Base-by-base conservation (phyloP, 2,113 vertebrate species). In the Protobothrops mucrosquamatus region DNA sequence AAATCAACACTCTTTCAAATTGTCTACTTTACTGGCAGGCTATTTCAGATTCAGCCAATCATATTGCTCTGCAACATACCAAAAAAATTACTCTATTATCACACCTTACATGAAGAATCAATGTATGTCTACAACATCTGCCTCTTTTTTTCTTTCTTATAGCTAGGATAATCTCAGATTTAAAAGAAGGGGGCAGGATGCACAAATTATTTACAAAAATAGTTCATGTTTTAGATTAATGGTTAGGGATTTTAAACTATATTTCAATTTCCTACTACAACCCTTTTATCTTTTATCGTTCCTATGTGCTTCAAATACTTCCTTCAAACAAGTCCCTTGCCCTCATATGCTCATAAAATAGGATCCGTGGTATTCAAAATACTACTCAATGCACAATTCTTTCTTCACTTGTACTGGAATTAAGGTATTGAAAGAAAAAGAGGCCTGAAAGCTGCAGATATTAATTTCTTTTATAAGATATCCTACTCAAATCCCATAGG, bases 181-280 rank as follows among this genome's bases (percentile, higher is more conserved):
- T 56, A 55, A 64, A 69, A 55, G 22, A 92, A 74, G 51, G 57
- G 88, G 86, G 81, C 15, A n/a, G 81, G 26, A 29, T 46, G 23
- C 59, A 92, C 85, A 92, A 93, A 91, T 91, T 91, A 91, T 91
- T 56, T 93, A 93, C 85, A 93, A 64, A 64, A 46, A 43, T 57
- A 92, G 54, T 46, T 88, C 52, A 88, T 85, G 91, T 59, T 94
- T 92, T 88, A 92, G 64, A 88, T 92, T 91, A 94, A 91, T 34
- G 14, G 74, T 90, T 81, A 59, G 52, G 87, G 57, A 92, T 91
- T 43, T 43, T 24, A 90, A 90, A 43, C 51, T 90, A 24, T 90
- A 55, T 24, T 92, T 90, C 57, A 55, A 48, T 94, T 43, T 88
- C 54, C 59, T 59, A 29, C n/a, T 85, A 88, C 15, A 59, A 81